These are phyloP conservation scores for Salvelinus alpinus DNA, from an alignment of 2,113 vertebrate genomes.

Conservation along the genomic window DNA sequence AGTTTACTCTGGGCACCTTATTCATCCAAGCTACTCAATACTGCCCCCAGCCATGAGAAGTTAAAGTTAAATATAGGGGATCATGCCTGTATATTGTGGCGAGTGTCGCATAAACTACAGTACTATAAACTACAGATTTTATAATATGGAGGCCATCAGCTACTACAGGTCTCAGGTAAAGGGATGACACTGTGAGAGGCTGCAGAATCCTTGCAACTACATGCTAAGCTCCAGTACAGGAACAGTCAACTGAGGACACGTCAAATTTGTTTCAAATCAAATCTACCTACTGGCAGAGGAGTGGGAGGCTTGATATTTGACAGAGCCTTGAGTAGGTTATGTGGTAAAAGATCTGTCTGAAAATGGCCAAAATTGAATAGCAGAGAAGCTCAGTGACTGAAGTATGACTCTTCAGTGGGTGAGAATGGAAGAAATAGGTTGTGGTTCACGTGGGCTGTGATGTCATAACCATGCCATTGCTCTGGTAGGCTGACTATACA, in stretches of 20 bases:
- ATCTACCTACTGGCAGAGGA: not conserved
- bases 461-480: conserved; percentile 50
- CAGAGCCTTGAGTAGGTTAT: conserved; percentile 29
- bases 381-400: conserved; percentile 32
- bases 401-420: conserved; percentile 54
- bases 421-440: conserved; percentile 53
- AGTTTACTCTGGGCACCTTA: too few species aligned
- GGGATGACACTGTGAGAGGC: conserved; percentile 27
- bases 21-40: too few species aligned
- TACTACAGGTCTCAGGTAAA: not conserved
- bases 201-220: not conserved
- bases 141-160: conserved; percentile 6
- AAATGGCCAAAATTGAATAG: conserved; percentile 55
- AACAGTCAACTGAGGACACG: not conserved
- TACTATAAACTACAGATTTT: not conserved
- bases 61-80: conserved; percentile 2
- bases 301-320: conserved; percentile 25
- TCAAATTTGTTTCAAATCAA: not conserved
- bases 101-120: not conserved
- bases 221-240: not conserved
- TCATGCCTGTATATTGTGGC: too few species aligned
- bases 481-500: conserved; percentile 42
- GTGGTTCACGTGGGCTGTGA: conserved; percentile 30
- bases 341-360: conserved; percentile 45
- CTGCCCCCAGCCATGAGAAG: too few species aligned